Conservation (phyloP, 2,797 vertebrate species). For the Gallinago stenura region DNA sequence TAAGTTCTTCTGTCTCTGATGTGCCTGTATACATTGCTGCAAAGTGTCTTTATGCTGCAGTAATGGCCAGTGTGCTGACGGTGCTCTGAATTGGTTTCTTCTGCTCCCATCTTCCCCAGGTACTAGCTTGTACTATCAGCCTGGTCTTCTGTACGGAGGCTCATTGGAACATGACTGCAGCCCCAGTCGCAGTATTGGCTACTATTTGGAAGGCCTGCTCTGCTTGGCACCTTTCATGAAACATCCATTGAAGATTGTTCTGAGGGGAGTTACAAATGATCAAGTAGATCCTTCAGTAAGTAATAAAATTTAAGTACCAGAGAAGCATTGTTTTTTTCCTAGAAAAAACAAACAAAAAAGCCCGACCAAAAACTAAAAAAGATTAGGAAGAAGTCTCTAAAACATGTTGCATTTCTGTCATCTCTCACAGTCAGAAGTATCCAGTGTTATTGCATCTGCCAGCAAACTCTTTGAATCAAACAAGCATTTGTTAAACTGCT, state of each 20-base stretch:
- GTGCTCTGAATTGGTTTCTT: neutral
- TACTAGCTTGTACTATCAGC: slow-evolving; percentile 92
- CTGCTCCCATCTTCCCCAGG: slow-evolving; percentile 73
- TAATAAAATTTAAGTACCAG: neutral
- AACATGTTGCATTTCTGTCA: neutral
- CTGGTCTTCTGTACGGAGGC: slow-evolving; percentile 91
- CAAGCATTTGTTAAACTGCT: neutral
- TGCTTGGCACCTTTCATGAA: slow-evolving; percentile 97
- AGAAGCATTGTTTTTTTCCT: neutral
- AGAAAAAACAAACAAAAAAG: too few species aligned
- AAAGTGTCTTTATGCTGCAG: neutral
- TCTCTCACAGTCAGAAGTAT: neutral
- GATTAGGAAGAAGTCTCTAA: neutral
- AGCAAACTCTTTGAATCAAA: neutral
- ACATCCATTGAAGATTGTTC: slow-evolving; percentile 85
- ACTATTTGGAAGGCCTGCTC: slow-evolving; percentile 93
- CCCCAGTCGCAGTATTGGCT: slow-evolving; percentile 88
- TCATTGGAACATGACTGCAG: slow-evolving; percentile 92
- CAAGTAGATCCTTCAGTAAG: slow-evolving; percentile 92
- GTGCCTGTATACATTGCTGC: rapidly evolving
- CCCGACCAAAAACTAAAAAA: too few species aligned
- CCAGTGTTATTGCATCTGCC: neutral
- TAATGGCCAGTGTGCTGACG: neutral
- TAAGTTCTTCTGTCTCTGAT: neutral
- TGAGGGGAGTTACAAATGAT: slow-evolving; percentile 93